These are phyloP conservation scores for Acanthisitta chloris DNA, from an alignment of 2,113 vertebrate genomes.

Conservation along the genomic window DNA sequence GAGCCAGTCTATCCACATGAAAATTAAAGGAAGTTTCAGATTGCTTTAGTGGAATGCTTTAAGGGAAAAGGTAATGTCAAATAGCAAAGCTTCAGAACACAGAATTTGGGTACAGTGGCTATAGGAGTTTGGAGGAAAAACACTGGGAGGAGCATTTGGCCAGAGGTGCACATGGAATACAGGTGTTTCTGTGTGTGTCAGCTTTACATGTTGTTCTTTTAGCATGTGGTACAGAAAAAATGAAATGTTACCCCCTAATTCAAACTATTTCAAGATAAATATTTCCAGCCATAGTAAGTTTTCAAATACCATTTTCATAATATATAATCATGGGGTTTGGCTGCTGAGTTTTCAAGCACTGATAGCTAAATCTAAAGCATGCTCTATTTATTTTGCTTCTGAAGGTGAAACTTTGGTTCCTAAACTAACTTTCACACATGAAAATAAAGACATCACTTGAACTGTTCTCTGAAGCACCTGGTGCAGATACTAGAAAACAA, in stretches of 20 bases:
- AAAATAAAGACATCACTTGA: not conserved
- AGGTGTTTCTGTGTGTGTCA: not conserved
- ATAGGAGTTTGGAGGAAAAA: not conserved
- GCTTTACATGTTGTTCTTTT: not conserved
- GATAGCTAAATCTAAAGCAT: not conserved
- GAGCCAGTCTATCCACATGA: not conserved
- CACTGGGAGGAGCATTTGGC: not conserved
- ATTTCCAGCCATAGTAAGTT: not conserved
- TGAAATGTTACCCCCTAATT: not conserved
- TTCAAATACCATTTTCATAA: not conserved
- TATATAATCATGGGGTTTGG: not conserved
- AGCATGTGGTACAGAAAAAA: not conserved
- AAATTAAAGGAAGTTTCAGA: not conserved
- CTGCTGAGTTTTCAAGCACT: not conserved
- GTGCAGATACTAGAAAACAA: not conserved
- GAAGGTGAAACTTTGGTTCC: not conserved
- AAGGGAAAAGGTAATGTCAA: not conserved
- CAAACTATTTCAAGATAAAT: not conserved
- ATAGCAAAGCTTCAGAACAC: not conserved
- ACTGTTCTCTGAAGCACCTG: not conserved
- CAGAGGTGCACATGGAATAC: fast-evolving
- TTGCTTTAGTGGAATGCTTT: not conserved
- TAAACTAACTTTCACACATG: not conserved
- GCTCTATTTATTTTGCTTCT: not conserved
- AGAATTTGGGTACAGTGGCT: not conserved